Evolutionary conservation across 2,888 invertebrate species (phyloP).

Genomic region (Microplitis manilae): DNA sequence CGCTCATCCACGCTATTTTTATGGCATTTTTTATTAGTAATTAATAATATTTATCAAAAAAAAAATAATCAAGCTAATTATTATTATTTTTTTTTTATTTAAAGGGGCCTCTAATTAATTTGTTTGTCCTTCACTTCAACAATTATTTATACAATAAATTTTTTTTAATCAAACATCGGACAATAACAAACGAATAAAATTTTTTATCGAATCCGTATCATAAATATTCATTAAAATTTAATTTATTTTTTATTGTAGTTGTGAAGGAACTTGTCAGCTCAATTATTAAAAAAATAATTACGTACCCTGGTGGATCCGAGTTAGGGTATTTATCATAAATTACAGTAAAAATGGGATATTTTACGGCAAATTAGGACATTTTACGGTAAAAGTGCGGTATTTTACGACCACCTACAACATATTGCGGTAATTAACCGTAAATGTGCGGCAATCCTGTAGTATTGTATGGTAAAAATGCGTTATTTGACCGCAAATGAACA

Average conservation of each 20-base stretch:
- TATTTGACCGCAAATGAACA: too few species aligned
- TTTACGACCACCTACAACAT: too few species aligned
- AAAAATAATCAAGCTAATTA: constrained; percentile 37
- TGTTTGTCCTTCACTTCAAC: constrained; percentile 54
- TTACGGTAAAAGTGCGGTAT: too few species aligned
- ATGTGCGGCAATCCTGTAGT: too few species aligned
- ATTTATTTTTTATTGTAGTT: constrained; percentile 73
- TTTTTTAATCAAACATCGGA: constrained; percentile 24
- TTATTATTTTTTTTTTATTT: constrained; percentile 34
- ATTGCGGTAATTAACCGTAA: too few species aligned
- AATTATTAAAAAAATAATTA: constrained; percentile 43
- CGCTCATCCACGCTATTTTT: constrained; percentile 30
- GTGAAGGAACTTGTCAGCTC: constrained; percentile 72
- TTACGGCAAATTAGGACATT: too few species aligned
- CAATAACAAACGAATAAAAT: constrained; percentile 10
- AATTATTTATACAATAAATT: constrained; percentile 47
- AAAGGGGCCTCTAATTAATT: constrained; percentile 46
- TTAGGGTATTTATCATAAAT: too few species aligned
- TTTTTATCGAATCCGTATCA: not conserved
- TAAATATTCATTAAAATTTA: constrained; percentile 23
- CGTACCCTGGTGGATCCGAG: constrained; percentile 31
- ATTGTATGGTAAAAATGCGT: too few species aligned
- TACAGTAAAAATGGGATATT: too few species aligned
- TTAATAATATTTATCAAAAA: constrained; percentile 17
- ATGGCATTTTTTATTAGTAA: constrained; percentile 30